Evolutionary conservation across 2,888 invertebrate species (phyloP), one percentile per base, ranked within the genome.

Genomic region (Ceramica pisi): DNA sequence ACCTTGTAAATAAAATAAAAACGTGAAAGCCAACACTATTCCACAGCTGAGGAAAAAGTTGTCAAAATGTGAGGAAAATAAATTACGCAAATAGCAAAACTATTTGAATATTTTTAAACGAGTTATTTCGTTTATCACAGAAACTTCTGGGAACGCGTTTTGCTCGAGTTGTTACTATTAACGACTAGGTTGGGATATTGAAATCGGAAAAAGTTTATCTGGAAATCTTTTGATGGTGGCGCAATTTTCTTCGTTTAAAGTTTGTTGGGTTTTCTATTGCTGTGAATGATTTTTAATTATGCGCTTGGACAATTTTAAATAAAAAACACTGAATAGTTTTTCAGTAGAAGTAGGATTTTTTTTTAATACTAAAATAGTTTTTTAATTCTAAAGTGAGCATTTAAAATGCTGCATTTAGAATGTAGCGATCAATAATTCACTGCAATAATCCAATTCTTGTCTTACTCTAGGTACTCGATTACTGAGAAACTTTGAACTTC

Each of bases 51-150:
- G 14, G 0, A 35, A 26, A 35, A 26, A 64, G 12, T 59, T 59
- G n/a, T 62, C 57, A 61, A 41, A 60, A 38, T 50, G 48, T 59
- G 31, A 67, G 38, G 31, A 51, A 53, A 77, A 59, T 50, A 77
- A 59, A 62, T 71, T 60, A 53, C 21, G 19, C 26, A 61, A 44
- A 61, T 53, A 51, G n/a, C 51, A 14, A 46, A 78, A 63, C 65
- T 71, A 50, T 76, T 77, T 66, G 44, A 63, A 67, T 71, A 76
- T 51, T 64, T 61, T 26, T 23, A 51, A 23, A 51, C 44, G 21
- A 62, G 38, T 41, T 48, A 62, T 51, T 59, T 50, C 44, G 14
- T 57, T 57, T 44, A 44, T 19, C n/a, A 1, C 16, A 26, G 23
- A 16, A 73, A 59, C 26, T 59, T 46, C 12, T 51, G 7, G 16